These are phyloP conservation scores for Muschampia plurimacula DNA, from an alignment of 2,888 invertebrate species.

Conservation along the genomic window DNA sequence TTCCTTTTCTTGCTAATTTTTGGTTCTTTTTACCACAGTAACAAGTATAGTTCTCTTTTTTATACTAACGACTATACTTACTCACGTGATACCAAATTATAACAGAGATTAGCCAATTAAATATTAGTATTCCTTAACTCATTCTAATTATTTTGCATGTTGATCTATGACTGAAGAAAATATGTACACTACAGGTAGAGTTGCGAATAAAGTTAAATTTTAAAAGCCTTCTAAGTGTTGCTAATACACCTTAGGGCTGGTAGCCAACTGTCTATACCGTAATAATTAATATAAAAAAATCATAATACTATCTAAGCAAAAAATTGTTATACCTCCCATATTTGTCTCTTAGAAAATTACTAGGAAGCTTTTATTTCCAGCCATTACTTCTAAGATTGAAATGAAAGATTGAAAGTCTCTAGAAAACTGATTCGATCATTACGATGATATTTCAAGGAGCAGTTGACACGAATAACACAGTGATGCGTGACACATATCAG, in stretches of 20 bases:
- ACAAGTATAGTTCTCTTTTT: too few relatives aligned
- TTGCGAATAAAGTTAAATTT: not conserved
- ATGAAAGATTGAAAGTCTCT: not conserved
- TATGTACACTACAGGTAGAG: not conserved
- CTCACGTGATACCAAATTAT: too few relatives aligned
- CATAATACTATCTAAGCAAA: too few relatives aligned
- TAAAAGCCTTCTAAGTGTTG: not conserved
- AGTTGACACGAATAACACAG: conserved; percentile 23
- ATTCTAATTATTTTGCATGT: not conserved
- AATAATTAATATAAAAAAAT: not conserved
- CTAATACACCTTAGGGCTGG: not conserved
- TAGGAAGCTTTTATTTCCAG: too few relatives aligned
- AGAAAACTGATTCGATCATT: not conserved
- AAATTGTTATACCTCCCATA: too few relatives aligned
- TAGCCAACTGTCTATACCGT: not conserved
- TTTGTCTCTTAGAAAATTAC: too few relatives aligned
- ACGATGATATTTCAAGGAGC: conserved; percentile 5
- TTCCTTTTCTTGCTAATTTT: not conserved
- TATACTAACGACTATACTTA: too few relatives aligned
- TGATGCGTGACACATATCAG: conserved; percentile 30
- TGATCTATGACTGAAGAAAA: not conserved
- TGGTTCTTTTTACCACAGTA: too few relatives aligned
- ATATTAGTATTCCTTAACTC: too few relatives aligned
- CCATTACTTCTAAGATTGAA: too few relatives aligned
- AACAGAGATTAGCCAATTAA: too few relatives aligned